These are phyloP conservation scores for Tachyglossus aculeatus DNA, from an alignment of 2,797 vertebrate species.

Conservation along the genomic window DNA sequence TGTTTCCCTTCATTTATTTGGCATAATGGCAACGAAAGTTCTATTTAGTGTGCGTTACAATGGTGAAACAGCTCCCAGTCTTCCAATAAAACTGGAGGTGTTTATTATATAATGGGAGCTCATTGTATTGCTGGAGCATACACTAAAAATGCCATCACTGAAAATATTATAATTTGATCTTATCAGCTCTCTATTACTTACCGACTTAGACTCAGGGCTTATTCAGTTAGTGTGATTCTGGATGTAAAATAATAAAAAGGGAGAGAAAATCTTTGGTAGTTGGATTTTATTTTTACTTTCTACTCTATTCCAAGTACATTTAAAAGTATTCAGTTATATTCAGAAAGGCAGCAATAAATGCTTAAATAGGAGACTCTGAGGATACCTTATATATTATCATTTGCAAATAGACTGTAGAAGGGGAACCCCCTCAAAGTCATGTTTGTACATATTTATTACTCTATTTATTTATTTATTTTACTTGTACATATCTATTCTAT, in stretches of 20 bases:
- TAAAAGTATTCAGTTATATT: too few relatives aligned
- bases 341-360: too few relatives aligned
- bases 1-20: slow-evolving; percentile 70
- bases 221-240: slow-evolving; percentile 2
- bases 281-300: background rate
- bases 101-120: slow-evolving; percentile 47
- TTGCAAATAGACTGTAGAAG: too few relatives aligned
- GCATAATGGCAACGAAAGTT: slow-evolving; percentile 66
- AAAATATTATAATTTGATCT: slow-evolving; percentile 46
- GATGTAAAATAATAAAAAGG: slow-evolving; percentile 11
- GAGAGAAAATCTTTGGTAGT: background rate
- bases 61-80: slow-evolving; percentile 49
- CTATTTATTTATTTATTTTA: too few relatives aligned
- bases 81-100: slow-evolving; percentile 58
- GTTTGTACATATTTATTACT: too few relatives aligned
- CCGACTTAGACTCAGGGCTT: slow-evolving; percentile 18
- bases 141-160: slow-evolving; percentile 48
- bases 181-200: slow-evolving; percentile 28
- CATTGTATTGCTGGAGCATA: slow-evolving; percentile 31
- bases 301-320: accelerated
- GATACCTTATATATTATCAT: too few relatives aligned
- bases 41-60: slow-evolving; percentile 48
- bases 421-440: too few relatives aligned
- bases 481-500: too few relatives aligned
- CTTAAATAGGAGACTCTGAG: too few relatives aligned